Base-by-base conservation (phyloP, 2,888 invertebrate species). In the Drosophila planitibia region DNA sequence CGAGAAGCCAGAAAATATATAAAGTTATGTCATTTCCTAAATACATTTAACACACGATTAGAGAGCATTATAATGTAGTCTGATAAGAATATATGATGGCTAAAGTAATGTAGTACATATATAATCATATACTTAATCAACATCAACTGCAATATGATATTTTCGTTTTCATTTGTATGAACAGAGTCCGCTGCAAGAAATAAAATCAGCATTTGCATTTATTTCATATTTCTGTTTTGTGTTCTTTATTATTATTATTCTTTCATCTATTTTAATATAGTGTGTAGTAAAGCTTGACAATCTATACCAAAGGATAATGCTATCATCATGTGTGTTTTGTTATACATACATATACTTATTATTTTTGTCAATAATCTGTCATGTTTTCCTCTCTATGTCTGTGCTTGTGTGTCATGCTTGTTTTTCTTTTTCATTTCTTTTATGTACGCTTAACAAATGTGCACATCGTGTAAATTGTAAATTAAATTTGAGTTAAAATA, bases 201-300 rank as follows among this genome's bases (percentile, higher is more conserved):
- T 59, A 41, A 70, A 52, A 35, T 41, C 10, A 14, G 5, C 22
- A 32, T 33, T 35, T 58, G n/a, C 41, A 52, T 66, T 85, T 85
- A 85, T 89, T 79, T 88, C 78, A 76, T 83, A 86, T 79, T 79
- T 88, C 32, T 1, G 33, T 35, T 83, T 88, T 81, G 78, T 89
- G 72, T 87, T 70, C 54, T 25, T 47, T 16, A 16, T 47, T 47
- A 19, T 81, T 47, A 19, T 81, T 76, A 82, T 87, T 85, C 77
- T 83, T 73, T 69, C 83, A 80, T 85, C 90, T 85, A 89, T 82
- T 70, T 89, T 66, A 70, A 81, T 81, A 73, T 88, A 86, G 76
- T 90, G 83, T 86, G 82, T 87, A 84, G 89, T 87, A 87, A 87
- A 87, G 86, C 86, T 87, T 89, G 91, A 90, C 89, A 90, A 87